Conservation (phyloP, 2,797 vertebrate genomes). For the Enteromius argenteus region DNA sequence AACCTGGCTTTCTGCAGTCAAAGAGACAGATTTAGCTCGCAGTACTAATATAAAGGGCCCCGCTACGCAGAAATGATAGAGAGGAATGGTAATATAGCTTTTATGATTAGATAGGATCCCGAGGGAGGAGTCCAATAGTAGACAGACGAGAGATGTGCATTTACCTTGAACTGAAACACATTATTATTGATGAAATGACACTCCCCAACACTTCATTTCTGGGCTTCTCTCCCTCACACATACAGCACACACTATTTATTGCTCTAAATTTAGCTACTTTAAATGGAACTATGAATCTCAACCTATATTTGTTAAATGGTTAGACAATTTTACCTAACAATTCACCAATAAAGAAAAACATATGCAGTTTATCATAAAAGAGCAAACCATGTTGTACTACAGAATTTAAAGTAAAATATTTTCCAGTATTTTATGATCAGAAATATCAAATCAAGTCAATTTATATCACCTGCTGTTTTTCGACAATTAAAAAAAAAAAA, state of each 20-base stretch:
- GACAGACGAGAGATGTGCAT: conserved; percentile 38
- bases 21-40: conserved; percentile 14
- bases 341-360: conserved; percentile 1
- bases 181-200: conserved; percentile 34
- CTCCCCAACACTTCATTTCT: conserved; percentile 8
- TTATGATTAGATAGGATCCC: conserved; percentile 51
- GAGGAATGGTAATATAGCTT: conserved; percentile 31
- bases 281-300: neutral
- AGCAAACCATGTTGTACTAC: neutral
- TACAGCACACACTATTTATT: neutral
- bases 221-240: neutral
- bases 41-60: conserved; percentile 3
- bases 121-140: conserved; percentile 9
- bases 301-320: neutral
- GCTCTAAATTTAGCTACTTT: neutral
- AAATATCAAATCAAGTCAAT: neutral
- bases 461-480: neutral
- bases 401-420: neutral
- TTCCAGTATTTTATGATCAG: neutral
- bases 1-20: neutral
- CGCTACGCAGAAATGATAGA: conserved; percentile 9
- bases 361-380: neutral
- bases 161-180: conserved; percentile 50
- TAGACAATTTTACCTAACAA: neutral
- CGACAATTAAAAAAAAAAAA: neutral